Evolutionary conservation across 2,797 vertebrate genomes (phyloP).

Genomic region (Syngnathus acus): DNA sequence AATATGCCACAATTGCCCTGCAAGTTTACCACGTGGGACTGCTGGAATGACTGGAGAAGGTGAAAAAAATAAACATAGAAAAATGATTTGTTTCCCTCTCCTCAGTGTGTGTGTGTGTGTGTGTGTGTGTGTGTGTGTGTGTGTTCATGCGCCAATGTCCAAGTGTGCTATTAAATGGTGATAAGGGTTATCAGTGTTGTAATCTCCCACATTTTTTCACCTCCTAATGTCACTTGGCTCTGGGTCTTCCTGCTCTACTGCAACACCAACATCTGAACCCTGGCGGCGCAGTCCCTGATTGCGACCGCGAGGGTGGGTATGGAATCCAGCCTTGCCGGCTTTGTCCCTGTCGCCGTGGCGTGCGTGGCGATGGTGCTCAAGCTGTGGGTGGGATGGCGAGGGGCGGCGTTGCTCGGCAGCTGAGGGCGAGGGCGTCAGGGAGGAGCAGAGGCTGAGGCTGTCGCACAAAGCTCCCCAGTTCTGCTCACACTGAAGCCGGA

Average conservation of each 20-base stretch:
- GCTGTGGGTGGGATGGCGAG: constrained; percentile 59
- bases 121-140: constrained; percentile 53
- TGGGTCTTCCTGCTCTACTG: constrained; percentile 79
- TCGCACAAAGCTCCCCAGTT: constrained; percentile 96
- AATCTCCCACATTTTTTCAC: constrained; percentile 75
- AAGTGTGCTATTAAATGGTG: constrained; percentile 45
- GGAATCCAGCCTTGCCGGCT: constrained; percentile 71
- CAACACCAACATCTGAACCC: constrained; percentile 68
- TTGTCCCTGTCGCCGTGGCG: constrained; percentile 79
- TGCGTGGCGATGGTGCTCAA: constrained; percentile 56
- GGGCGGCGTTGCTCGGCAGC: constrained; percentile 45
- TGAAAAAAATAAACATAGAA: constrained; percentile 60
- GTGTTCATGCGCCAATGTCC: constrained; percentile 22
- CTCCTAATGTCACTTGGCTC: constrained; percentile 87
- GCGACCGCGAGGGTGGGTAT: constrained; percentile 66
- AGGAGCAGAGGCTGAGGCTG: constrained; percentile 88
- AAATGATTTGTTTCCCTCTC: constrained; percentile 56
- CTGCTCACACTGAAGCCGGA: constrained; percentile 91
- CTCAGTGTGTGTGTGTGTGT: constrained; percentile 68
- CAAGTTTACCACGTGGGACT: constrained; percentile 82
- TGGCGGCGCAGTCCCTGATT: constrained; percentile 71
- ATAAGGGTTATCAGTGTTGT: constrained; percentile 21
- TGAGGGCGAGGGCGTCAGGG: constrained; percentile 52
- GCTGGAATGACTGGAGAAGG: constrained; percentile 90
- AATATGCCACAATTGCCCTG: constrained; percentile 83